phyloP scores from a whole-genome alignment of 2,113 vertebrate genomes.

The Ailurus styani region DNA sequence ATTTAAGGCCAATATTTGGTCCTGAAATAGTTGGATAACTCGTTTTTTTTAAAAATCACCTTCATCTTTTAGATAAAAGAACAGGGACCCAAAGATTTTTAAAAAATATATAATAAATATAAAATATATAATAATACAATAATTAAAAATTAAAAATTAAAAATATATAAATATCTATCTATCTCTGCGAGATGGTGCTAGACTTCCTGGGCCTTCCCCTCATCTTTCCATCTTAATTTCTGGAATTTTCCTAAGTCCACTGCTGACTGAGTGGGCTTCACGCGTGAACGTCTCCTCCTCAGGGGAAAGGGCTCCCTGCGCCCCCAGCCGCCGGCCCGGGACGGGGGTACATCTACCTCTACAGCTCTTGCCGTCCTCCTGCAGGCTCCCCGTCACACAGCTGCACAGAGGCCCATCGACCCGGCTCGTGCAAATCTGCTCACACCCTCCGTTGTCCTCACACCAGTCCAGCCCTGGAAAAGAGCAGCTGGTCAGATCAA shows the following conservation, averaged over 20 bases:
- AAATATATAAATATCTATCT: too few relatives aligned
- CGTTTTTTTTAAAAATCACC: not conserved
- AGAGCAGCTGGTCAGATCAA: not conserved
- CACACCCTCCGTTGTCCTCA: slow-evolving; percentile 93
- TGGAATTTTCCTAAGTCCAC: not conserved
- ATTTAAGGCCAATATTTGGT: not conserved
- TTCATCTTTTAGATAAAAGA: slow-evolving; percentile 19
- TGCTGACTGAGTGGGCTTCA: not conserved
- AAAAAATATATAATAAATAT: too few relatives aligned
- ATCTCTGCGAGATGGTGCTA: not conserved
- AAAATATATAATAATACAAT: too few relatives aligned
- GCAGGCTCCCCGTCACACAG: slow-evolving; percentile 94
- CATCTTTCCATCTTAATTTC: not conserved
- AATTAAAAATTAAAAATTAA: too few relatives aligned
- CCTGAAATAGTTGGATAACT: not conserved
- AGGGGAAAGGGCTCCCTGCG: rapidly evolving
- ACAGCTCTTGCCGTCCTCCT: slow-evolving; percentile 92
- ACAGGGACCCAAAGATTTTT: not conserved
- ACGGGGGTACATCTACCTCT: slow-evolving; percentile 78
- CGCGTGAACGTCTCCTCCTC: not conserved
- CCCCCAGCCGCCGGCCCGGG: rapidly evolving
- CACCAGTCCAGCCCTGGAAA: slow-evolving; percentile 92
- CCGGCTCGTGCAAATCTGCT: slow-evolving; percentile 95
- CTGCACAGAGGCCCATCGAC: slow-evolving; percentile 89
- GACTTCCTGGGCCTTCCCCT: not conserved